A percentile compares a stretch with the other conserved stretches of the same genome.
Evolutionary conservation across 2,113 vertebrate genomes (phyloP).

Genomic region (Pao palembangensis): DNA sequence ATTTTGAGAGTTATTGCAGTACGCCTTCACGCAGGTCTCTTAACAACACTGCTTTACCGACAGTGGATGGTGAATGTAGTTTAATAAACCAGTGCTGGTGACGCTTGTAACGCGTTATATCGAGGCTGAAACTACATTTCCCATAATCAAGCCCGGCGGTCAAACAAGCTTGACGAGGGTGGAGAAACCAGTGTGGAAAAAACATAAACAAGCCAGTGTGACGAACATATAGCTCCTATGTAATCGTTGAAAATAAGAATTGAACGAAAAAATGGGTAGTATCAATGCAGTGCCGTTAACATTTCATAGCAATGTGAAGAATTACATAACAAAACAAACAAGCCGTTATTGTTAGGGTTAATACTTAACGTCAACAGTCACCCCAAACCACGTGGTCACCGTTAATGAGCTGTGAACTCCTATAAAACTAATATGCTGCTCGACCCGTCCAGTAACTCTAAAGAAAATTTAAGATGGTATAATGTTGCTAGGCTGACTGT

Average conservation of each 20-base stretch:
- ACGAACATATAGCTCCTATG: background rate
- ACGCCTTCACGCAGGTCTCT: background rate
- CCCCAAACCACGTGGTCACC: too few relatives aligned
- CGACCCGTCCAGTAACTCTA: too few relatives aligned
- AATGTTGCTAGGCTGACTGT: background rate
- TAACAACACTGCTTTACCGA: slow-evolving; percentile 11
- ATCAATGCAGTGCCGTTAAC: accelerated
- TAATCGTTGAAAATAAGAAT: too few relatives aligned
- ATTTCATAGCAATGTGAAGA: too few relatives aligned
- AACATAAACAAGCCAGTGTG: slow-evolving; percentile 62
- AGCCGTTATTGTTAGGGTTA: too few relatives aligned
- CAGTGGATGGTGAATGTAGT: slow-evolving; percentile 50
- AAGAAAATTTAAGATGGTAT: too few relatives aligned
- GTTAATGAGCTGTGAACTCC: too few relatives aligned
- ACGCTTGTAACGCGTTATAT: accelerated
- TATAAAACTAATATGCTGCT: too few relatives aligned
- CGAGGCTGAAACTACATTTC: slow-evolving; percentile 12
- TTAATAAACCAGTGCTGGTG: background rate
- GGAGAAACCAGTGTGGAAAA: slow-evolving; percentile 7
- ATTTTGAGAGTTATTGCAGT: slow-evolving; percentile 35
- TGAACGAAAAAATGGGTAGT: too few relatives aligned
- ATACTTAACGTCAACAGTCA: too few relatives aligned
- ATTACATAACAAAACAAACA: too few relatives aligned
- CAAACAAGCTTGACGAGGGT: slow-evolving; percentile 14
- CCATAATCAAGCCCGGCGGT: background rate